phyloP scores from a whole-genome alignment of 2,797 vertebrate species.

The Gambusia yucatana region DNA sequence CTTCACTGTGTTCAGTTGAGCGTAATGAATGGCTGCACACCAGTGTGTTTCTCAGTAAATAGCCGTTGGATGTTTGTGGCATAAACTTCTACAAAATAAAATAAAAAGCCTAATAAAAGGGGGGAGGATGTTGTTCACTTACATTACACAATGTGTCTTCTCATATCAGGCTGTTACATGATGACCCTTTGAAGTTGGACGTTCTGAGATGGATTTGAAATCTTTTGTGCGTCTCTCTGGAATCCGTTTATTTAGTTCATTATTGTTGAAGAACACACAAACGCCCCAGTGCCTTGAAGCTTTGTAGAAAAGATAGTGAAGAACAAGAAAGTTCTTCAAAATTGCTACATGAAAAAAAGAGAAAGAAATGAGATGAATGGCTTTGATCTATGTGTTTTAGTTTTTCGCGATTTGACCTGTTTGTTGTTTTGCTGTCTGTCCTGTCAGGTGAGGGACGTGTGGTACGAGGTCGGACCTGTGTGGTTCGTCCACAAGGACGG shows the following conservation, averaged over 20 bases:
- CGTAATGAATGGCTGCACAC: too few species aligned
- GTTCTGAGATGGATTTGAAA: neutral
- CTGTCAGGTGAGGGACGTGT: conserved; percentile 80
- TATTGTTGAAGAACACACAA: neutral
- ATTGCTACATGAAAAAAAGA: too few species aligned
- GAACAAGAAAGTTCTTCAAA: neutral
- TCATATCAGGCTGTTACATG: neutral
- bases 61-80: too few species aligned
- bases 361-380: neutral
- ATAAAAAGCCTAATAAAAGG: neutral
- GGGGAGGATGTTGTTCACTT: neutral
- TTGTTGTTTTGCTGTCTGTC: neutral
- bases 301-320: neutral
- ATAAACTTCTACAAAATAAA: too few species aligned
- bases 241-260: neutral
- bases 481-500: conserved; percentile 90
- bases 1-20: too few species aligned
- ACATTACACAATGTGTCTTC: neutral
- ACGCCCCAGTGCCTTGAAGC: neutral
- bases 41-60: too few species aligned
- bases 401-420: neutral
- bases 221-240: neutral
- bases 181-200: neutral
- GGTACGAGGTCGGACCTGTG: conserved; percentile 92
- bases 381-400: neutral